A percentile compares a stretch with the other conserved stretches of the same genome.
These are phyloP conservation scores for Allobates femoralis DNA, from an alignment of 2,797 vertebrate species.

Conservation along the genomic window DNA sequence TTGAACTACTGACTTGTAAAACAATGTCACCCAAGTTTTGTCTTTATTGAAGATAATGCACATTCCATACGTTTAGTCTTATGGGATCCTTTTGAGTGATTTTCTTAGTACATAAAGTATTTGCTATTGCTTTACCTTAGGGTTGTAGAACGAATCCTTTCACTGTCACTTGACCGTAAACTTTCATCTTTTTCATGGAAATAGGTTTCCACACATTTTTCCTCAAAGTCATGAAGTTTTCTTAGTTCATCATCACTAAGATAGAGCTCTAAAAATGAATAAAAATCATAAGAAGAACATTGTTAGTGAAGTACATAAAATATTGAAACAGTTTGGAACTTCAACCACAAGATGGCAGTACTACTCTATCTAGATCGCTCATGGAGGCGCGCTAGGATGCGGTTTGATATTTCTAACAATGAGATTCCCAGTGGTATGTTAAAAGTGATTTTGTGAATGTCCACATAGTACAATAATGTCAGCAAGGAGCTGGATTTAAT, in stretches of 20 bases:
- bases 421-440: constrained; percentile 39
- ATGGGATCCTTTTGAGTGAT: background rate
- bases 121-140: constrained; percentile 79
- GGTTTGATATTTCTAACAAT: constrained; percentile 41
- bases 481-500: constrained; percentile 51
- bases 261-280: constrained; percentile 82
- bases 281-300: background rate
- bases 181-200: constrained; percentile 84
- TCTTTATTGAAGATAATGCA: background rate
- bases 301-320: background rate
- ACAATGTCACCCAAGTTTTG: background rate
- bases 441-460: constrained; percentile 42
- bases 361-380: background rate
- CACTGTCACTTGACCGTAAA: constrained; percentile 77
- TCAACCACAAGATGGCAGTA: constrained; percentile 70
- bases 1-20: background rate
- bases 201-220: constrained; percentile 88
- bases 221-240: constrained; percentile 94
- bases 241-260: constrained; percentile 88
- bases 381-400: background rate
- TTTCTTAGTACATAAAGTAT: background rate
- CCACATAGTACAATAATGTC: constrained; percentile 49
- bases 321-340: background rate
- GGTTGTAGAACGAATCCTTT: constrained; percentile 84
- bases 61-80: too few species aligned